phyloP scores from a whole-genome alignment of 2,888 invertebrate species.

The Lapara coniferarum region DNA sequence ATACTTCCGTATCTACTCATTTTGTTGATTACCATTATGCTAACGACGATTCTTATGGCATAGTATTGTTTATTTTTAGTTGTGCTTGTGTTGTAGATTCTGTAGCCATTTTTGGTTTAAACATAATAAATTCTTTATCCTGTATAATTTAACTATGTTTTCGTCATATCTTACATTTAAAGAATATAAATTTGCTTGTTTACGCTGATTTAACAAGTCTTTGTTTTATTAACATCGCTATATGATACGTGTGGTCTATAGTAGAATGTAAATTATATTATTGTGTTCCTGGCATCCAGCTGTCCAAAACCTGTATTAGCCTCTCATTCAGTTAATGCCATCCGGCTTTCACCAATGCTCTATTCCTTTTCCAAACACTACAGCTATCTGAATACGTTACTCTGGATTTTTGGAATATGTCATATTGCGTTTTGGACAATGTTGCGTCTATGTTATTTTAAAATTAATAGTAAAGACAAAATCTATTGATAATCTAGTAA shows the following conservation, averaged over 20 bases:
- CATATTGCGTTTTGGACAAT: no score
- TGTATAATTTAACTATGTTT: background rate
- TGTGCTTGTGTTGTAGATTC: background rate
- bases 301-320: background rate
- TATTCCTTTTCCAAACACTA: background rate
- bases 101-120: constrained; percentile 1
- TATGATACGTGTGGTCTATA: background rate
- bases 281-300: background rate
- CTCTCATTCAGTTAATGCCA: constrained; percentile 10
- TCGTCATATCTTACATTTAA: background rate
- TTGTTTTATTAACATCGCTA: no score
- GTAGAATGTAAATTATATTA: background rate
- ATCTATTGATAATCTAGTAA: no score
- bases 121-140: background rate
- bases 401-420: no score
- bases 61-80: constrained; percentile 1
- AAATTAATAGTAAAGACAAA: no score
- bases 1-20: background rate
- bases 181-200: background rate
- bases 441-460: no score
- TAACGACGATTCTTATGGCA: constrained; percentile 1
- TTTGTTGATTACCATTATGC: constrained; percentile 1
- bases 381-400: no score
- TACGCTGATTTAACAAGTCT: no score
- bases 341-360: background rate